Evolutionary conservation across 92 coral and sea anemone species (phyloP).

Genomic region (Parazoanthus atlanticus): DNA sequence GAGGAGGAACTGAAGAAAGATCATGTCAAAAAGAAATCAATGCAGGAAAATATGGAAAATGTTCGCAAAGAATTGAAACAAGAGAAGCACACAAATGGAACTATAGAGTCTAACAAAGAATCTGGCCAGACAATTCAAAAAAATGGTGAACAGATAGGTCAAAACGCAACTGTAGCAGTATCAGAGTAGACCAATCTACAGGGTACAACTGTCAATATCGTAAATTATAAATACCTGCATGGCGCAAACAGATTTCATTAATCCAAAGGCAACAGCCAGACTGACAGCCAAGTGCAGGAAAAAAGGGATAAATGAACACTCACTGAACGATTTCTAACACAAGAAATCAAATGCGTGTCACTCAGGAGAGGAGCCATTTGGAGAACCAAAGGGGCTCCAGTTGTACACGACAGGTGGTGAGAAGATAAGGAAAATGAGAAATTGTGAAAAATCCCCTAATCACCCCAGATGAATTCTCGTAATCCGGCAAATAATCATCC

Average conservation of each 20-base stretch:
- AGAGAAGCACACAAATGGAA: slow-evolving; percentile 10
- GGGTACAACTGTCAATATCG: neutral
- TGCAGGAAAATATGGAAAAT: slow-evolving; percentile 66
- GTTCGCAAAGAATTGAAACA: slow-evolving; percentile 26
- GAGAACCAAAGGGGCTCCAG: neutral
- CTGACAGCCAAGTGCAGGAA: neutral
- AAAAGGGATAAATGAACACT: neutral
- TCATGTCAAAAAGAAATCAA: slow-evolving; percentile 69
- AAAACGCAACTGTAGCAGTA: neutral
- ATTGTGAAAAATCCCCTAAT: neutral
- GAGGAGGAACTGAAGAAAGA: slow-evolving; percentile 83
- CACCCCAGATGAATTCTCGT: neutral
- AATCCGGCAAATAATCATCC: neutral
- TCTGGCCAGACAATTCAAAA: neutral
- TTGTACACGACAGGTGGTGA: neutral
- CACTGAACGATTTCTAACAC: neutral
- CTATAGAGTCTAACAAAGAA: neutral
- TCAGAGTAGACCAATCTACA: neutral
- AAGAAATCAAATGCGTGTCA: too few species aligned
- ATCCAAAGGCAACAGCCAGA: neutral
- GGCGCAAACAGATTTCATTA: neutral
- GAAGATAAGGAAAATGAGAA: neutral
- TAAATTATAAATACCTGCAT: neutral
- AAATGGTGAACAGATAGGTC: neutral
- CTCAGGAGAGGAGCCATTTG: neutral